Conservation (phyloP, 2,113 vertebrate species). For the Hippoglossus stenolepis region DNA sequence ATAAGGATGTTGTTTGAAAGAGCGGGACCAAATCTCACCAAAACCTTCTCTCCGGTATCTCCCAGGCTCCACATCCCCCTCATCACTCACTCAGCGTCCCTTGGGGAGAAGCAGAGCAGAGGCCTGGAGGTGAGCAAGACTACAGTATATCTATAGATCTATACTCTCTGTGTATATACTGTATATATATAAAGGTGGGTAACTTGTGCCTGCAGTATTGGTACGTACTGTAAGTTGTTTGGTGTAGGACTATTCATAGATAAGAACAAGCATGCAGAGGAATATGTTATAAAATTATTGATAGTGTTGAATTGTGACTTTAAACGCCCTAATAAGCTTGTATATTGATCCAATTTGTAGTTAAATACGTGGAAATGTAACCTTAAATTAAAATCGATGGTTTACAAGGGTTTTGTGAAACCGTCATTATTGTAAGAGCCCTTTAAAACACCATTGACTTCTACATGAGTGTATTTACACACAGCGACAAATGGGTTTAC, state of each 20-base stretch:
- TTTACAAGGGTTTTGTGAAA: conserved; percentile 18
- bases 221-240: not conserved
- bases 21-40: conserved; percentile 63
- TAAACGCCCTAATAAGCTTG: not conserved
- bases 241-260: conserved; percentile 6
- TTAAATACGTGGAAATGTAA: conserved; percentile 4
- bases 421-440: conserved; percentile 24
- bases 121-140: conserved; percentile 69
- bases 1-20: conserved; percentile 48
- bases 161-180: not conserved
- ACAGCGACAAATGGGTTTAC: not conserved
- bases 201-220: conserved; percentile 20
- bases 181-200: conserved; percentile 18
- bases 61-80: conserved; percentile 62
- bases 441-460: conserved; percentile 29
- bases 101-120: conserved; percentile 53
- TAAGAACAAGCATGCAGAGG: not conserved
- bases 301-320: not conserved
- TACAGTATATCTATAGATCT: conserved; percentile 27
- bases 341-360: conserved; percentile 21
- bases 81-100: conserved; percentile 68
- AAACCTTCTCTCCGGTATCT: conserved; percentile 55
- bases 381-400: conserved; percentile 20
- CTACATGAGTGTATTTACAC: not conserved
- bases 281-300: conserved; percentile 5